Conservation (phyloP, 2,888 invertebrate genomes). For the Panzeria rudis region DNA sequence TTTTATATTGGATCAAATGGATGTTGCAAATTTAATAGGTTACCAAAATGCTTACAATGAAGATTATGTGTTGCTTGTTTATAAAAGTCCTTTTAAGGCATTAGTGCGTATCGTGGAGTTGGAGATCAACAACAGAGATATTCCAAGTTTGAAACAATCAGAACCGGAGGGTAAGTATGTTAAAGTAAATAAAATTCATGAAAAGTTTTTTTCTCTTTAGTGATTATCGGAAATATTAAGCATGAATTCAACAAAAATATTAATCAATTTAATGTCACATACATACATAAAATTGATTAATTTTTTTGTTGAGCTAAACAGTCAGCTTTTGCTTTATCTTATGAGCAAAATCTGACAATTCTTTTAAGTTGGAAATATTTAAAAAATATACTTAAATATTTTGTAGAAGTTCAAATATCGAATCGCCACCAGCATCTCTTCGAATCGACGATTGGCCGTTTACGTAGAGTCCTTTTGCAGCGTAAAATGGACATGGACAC, state of each 20-base stretch:
- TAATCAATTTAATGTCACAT: too few species aligned
- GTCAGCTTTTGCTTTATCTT: too few species aligned
- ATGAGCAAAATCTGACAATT: too few species aligned
- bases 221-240: too few species aligned
- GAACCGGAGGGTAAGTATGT: slow-evolving; percentile 68
- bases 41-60: slow-evolving; percentile 76
- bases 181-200: too few species aligned
- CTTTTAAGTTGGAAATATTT: too few species aligned
- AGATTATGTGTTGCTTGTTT: slow-evolving; percentile 77
- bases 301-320: too few species aligned
- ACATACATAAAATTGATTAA: too few species aligned
- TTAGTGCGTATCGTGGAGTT: slow-evolving; percentile 79
- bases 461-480: slow-evolving; percentile 77
- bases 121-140: slow-evolving; percentile 63
- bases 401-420: slow-evolving; percentile 24
- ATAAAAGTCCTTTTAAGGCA: slow-evolving; percentile 70
- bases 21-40: slow-evolving; percentile 74
- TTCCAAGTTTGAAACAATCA: slow-evolving; percentile 1
- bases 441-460: slow-evolving; percentile 75
- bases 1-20: slow-evolving; percentile 74
- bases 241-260: too few species aligned
- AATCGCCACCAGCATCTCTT: slow-evolving; percentile 77
- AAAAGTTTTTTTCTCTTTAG: too few species aligned
- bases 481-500: slow-evolving; percentile 76
- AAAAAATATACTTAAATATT: too few species aligned